A percentile compares a stretch with the other conserved stretches of the same genome.
Evolutionary conservation across 2,113 vertebrate species (phyloP).

Genomic region (Gulo gulo): DNA sequence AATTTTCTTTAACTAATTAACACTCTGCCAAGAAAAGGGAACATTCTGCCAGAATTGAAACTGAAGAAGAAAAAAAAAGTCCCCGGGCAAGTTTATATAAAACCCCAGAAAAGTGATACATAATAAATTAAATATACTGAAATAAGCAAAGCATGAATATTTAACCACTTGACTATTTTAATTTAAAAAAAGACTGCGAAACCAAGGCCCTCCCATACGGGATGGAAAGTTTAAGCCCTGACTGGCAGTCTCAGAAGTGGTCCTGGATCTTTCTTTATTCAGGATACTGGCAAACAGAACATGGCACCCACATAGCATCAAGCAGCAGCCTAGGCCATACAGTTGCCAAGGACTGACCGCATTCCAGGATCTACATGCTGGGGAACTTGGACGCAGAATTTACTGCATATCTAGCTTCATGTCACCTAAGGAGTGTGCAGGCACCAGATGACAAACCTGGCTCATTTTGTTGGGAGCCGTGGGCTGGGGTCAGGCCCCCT

Average conservation of each 20-base stretch:
- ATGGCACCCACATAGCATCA: background rate
- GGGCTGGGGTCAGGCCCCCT: background rate
- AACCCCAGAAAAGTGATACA: conserved; percentile 74
- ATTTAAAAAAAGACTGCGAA: conserved; percentile 35
- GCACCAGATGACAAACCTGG: background rate
- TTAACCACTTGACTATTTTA: conserved; percentile 68
- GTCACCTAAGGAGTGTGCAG: background rate
- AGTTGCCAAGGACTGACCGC: background rate
- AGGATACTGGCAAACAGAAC: conserved; percentile 27
- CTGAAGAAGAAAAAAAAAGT: conserved; percentile 55
- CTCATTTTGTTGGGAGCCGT: background rate
- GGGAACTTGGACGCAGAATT: background rate
- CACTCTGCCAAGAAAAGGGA: conserved; percentile 67
- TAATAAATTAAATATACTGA: conserved; percentile 69
- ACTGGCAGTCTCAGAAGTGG: background rate
- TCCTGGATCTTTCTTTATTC: conserved; percentile 21
- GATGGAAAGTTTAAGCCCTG: conserved; percentile 31
- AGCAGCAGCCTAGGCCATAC: background rate
- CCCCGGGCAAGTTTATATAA: conserved; percentile 74
- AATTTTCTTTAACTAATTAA: conserved; percentile 64
- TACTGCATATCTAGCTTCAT: background rate
- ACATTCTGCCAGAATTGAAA: conserved; percentile 67
- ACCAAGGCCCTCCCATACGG: background rate
- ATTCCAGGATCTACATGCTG: background rate
- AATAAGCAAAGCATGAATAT: conserved; percentile 68